phyloP scores from a whole-genome alignment of 2,888 invertebrate genomes.

The Microplitis deprimator region DNA sequence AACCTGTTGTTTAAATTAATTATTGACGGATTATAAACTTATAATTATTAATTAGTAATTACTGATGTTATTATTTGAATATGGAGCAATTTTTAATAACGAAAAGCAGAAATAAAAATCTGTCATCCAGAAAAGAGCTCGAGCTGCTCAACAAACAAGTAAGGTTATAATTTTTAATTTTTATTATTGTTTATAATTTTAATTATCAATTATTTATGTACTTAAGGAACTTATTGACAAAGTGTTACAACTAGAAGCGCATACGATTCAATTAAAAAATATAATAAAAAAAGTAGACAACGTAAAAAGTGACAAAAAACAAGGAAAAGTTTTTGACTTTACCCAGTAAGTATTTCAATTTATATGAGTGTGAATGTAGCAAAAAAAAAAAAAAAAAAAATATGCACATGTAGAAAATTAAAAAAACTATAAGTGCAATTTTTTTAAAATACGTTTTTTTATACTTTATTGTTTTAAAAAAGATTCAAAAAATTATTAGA shows the following conservation, averaged over 20 bases:
- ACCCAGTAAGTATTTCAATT: conserved; percentile 66
- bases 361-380: no score
- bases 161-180: conserved; percentile 42
- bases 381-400: no score
- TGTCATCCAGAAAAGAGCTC: conserved; percentile 70
- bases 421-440: no score
- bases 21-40: no score
- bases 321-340: conserved; percentile 77
- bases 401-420: no score
- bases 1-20: no score
- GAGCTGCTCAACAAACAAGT: conserved; percentile 72
- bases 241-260: conserved; percentile 82
- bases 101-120: conserved; percentile 59
- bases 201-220: conserved; percentile 30
- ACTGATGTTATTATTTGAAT: not conserved
- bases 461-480: no score
- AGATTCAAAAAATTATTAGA: no score
- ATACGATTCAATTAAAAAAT: conserved; percentile 84
- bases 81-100: conserved; percentile 47
- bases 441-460: no score
- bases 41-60: no score
- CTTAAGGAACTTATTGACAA: conserved; percentile 80
- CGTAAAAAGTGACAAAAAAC: conserved; percentile 49
- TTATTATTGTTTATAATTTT: conserved; percentile 32
- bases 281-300: conserved; percentile 71